phyloP scores from a whole-genome alignment of 2,797 vertebrate species.

The Sebastes minor region DNA sequence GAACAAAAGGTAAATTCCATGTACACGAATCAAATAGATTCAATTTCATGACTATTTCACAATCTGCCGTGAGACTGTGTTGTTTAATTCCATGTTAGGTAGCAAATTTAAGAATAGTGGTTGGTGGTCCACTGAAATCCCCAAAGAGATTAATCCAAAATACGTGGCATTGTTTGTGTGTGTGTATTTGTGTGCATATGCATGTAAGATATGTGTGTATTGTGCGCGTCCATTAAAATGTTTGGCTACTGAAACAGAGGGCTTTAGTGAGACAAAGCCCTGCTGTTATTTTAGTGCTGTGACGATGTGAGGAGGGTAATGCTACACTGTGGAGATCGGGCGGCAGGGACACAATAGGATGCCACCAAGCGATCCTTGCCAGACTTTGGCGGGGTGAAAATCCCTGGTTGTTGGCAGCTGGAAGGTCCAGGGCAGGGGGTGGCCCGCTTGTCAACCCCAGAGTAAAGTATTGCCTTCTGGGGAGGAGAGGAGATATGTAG shows the following conservation, averaged over 20 bases:
- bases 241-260: conserved; percentile 54
- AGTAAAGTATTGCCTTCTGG: conserved; percentile 5
- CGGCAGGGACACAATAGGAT: conserved; percentile 37
- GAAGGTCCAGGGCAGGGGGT: neutral
- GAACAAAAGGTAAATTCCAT: too few species aligned
- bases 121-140: conserved; percentile 29
- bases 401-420: conserved; percentile 33
- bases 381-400: conserved; percentile 43
- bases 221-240: neutral
- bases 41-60: too few species aligned
- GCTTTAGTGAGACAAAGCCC: conserved; percentile 63
- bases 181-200: neutral
- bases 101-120: conserved; percentile 14
- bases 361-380: conserved; percentile 48
- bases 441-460: neutral
- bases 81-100: conserved; percentile 42
- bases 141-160: conserved; percentile 10
- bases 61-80: neutral
- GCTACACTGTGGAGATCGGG: conserved; percentile 45
- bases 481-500: neutral
- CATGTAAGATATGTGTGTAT: neutral
- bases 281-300: conserved; percentile 71
- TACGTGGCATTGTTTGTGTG: neutral
- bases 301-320: conserved; percentile 53
- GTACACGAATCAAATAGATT: too few species aligned